phyloP scores from a whole-genome alignment of 2,888 invertebrate genomes.

The Eristalis intricaria region DNA sequence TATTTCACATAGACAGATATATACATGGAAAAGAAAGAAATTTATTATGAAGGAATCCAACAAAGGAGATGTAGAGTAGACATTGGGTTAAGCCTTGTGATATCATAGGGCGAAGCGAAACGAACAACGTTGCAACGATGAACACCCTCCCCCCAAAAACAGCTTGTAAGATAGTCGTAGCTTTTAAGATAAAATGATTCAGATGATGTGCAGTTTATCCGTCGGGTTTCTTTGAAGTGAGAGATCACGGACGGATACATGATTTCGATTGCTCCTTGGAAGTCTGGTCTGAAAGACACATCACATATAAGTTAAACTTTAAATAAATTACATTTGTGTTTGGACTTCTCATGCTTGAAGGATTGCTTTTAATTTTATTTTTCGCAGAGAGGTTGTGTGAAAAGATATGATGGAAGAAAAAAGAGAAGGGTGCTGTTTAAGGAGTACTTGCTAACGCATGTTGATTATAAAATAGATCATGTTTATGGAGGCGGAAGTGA shows the following conservation, averaged over 20 bases:
- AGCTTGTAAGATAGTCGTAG: not conserved
- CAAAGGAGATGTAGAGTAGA: not conserved
- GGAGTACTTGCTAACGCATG: not conserved
- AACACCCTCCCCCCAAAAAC: not conserved
- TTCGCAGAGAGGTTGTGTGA: not conserved
- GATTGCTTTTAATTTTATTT: not conserved
- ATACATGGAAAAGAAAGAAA: conserved; percentile 4
- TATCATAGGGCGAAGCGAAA: not conserved
- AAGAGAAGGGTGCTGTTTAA: not conserved
- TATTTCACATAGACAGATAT: not conserved
- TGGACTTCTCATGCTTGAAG: not conserved
- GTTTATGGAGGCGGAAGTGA: not conserved
- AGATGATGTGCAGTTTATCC: no score
- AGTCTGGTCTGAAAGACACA: not conserved
- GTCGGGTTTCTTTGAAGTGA: not conserved
- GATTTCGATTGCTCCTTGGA: not conserved
- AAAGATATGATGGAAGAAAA: not conserved
- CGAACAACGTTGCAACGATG: not conserved
- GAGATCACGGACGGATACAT: not conserved
- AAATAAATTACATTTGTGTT: not conserved
- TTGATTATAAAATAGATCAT: not conserved
- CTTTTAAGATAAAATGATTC: no score
- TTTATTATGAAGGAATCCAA: conserved; percentile 21
- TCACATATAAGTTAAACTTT: not conserved
- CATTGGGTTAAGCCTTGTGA: not conserved